A percentile compares a stretch with the other conserved stretches of the same genome.
Conservation (phyloP, 2,888 invertebrate species). For the Plagodis pulveraria region DNA sequence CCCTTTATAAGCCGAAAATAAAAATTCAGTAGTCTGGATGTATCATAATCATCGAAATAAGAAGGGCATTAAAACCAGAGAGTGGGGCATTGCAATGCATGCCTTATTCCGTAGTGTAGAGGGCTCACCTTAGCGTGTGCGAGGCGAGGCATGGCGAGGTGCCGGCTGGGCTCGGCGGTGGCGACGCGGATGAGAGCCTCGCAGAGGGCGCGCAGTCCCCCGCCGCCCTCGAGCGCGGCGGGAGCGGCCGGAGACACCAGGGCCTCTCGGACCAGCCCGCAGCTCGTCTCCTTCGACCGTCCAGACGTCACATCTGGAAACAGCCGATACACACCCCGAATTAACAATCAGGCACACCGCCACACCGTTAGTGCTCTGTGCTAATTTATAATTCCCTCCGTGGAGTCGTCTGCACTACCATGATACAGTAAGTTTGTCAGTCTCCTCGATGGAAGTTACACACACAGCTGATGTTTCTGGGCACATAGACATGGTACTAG, state of each 20-base stretch:
- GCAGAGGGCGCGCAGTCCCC: slow-evolving; percentile 74
- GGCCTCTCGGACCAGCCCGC: slow-evolving; percentile 56
- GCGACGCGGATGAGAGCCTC: slow-evolving; percentile 84
- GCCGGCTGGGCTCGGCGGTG: slow-evolving; percentile 75
- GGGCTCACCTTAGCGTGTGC: slow-evolving; percentile 76
- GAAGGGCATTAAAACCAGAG: no score
- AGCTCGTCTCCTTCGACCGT: slow-evolving; percentile 67
- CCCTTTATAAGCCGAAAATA: no score
- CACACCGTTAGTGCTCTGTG: neutral
- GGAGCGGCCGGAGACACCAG: slow-evolving; percentile 39
- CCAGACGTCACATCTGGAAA: slow-evolving; percentile 65
- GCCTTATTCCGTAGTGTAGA: neutral
- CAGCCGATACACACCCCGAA: neutral
- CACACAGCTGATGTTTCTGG: no score
- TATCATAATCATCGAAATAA: no score
- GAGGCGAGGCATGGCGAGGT: slow-evolving; percentile 81
- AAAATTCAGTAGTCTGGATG: no score
- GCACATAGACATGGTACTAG: no score
- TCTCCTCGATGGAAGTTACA: no score
- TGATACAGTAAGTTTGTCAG: no score
- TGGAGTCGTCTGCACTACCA: no score
- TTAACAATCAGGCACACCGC: no score
- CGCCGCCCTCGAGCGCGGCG: slow-evolving; percentile 44
- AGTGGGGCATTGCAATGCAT: neutral
- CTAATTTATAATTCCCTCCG: no score